phyloP scores from a whole-genome alignment of 2,888 invertebrate species.

The Antheraea yamamai region DNA sequence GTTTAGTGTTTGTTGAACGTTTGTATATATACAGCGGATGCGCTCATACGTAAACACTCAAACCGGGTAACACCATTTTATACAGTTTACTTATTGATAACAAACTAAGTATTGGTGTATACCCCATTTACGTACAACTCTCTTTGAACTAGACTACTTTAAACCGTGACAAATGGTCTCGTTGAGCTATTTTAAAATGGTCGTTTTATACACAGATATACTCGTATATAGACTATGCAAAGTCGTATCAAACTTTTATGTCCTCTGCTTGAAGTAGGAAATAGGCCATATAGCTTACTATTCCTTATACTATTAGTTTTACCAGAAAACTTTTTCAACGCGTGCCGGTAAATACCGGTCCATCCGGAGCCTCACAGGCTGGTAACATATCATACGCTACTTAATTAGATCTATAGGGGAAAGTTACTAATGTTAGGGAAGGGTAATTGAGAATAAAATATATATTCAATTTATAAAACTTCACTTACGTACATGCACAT shows the following conservation, averaged over 20 bases:
- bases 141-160: not conserved
- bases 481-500: too few relatives aligned
- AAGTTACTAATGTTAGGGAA: too few relatives aligned
- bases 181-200: not conserved
- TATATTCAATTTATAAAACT: too few relatives aligned
- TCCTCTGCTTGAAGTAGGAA: too few relatives aligned
- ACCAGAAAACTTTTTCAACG: not conserved
- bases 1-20: constrained; percentile 5
- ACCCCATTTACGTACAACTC: not conserved
- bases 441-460: too few relatives aligned
- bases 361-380: too few relatives aligned
- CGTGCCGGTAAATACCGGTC: not conserved
- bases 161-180: not conserved
- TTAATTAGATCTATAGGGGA: too few relatives aligned
- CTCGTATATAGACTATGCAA: not conserved
- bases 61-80: constrained; percentile 4
- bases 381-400: too few relatives aligned
- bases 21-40: constrained; percentile 11
- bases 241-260: not conserved
- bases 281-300: too few relatives aligned
- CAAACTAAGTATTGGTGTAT: not conserved
- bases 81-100: constrained; percentile 5
- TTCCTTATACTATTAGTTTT: not conserved
- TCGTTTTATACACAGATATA: not conserved
- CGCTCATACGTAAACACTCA: constrained; percentile 7